Base-by-base conservation (phyloP, 2,888 invertebrate genomes). In the Latheticus oryzae region DNA sequence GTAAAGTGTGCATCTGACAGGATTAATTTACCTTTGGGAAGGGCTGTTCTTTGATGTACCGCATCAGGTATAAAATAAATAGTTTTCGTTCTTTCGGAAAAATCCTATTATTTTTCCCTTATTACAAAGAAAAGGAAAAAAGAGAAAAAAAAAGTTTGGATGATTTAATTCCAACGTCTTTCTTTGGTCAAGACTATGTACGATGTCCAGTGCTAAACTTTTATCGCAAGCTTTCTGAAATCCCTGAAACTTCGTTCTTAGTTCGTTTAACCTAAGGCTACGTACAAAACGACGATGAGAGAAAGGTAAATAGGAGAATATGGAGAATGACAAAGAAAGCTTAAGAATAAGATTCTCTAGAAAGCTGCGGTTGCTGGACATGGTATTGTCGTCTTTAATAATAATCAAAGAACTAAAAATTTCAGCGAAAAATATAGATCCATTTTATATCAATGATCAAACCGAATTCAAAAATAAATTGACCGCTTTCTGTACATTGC, bases 301-400 rank as follows among this genome's bases (percentile, higher is more conserved):
- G 71, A 71, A 73, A 73, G 73, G 73, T 74, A 73, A 71, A 73
- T 73, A 73, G 63, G 63, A 53, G 59, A 60, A 66, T 63, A 68
- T 66, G 69, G 67, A 68, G 70, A 67, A 66, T 67, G 69, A 68
- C 66, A 70, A 72, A 67, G 70, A 68, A 69, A 68, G 70, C 66
- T 66, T 67, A 62, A 66, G 65, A 64, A 66, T 67, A 67, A 73
- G 73, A 73, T 74, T 73, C 73, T 68, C 68, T 64, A 64, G 67
- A 71, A 72, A 71, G 72, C 71, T 70, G 69, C 66, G 68, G 72
- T 70, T 70, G 69, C 66, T 68, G 67, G 67, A 67, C 69, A 69
- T 66, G 67, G 67, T 64, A 61, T 65, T 64, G 72, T 70, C 71
- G 68, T 69, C 73, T 73, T 72, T 70, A 73, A 74, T 74, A 73